Percentiles rank a stretch among this genome's conserved stretches.
These are phyloP conservation scores for Aphelinus atriplicis DNA, from an alignment of 1,140 invertebrate genomes.

Conservation along the genomic window DNA sequence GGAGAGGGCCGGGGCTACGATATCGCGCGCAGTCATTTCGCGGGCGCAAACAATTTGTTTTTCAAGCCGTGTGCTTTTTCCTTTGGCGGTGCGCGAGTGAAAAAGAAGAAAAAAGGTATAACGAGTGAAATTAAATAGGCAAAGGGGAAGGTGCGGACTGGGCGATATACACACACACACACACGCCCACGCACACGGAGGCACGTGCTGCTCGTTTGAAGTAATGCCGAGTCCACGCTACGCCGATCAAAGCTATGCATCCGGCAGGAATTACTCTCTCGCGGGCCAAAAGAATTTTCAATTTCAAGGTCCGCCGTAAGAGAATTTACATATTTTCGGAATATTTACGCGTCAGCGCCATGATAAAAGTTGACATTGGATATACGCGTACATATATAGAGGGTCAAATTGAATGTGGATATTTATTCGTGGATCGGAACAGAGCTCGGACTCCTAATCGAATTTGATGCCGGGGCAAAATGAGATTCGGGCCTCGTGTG, in stretches of 20 bases:
- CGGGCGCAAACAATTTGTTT: slow-evolving; percentile 24
- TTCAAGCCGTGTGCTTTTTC: not conserved
- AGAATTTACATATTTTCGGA: too few relatives aligned
- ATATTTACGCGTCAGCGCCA: too few relatives aligned
- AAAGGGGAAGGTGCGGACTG: not conserved
- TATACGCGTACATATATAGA: too few relatives aligned
- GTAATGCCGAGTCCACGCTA: slow-evolving; percentile 3
- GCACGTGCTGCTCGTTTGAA: slow-evolving; percentile 5
- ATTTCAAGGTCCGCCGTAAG: slow-evolving; percentile 15
- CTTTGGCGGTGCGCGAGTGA: too few relatives aligned
- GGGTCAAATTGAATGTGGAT: too few relatives aligned
- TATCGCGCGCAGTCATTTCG: slow-evolving; percentile 5
- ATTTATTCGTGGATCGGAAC: too few relatives aligned
- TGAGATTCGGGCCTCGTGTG: too few relatives aligned
- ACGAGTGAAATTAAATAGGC: slow-evolving; percentile 7
- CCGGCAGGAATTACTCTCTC: slow-evolving; percentile 11
- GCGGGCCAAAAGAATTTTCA: slow-evolving; percentile 24
- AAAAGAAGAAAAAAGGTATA: slow-evolving; percentile 2
- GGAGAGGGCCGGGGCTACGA: too few relatives aligned
- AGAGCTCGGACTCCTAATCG: too few relatives aligned
- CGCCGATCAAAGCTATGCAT: slow-evolving; percentile 27
- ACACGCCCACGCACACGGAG: too few relatives aligned
- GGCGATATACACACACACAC: not conserved
- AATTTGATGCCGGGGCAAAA: too few relatives aligned
- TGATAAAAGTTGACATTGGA: too few relatives aligned